Conservation (phyloP, 2,888 invertebrate species). For the Leptopilina syphax region DNA sequence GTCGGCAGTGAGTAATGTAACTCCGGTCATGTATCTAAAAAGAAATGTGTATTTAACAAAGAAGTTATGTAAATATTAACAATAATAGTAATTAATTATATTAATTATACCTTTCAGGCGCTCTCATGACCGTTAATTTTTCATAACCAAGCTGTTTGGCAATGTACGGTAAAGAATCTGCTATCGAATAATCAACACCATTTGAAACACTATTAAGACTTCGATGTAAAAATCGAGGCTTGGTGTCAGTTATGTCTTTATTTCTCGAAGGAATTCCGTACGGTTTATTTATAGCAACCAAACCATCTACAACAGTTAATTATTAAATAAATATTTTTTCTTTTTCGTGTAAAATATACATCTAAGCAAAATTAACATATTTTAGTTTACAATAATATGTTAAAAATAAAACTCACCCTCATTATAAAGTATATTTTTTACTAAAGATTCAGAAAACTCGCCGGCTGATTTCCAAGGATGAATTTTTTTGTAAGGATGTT, state of each 20-base stretch:
- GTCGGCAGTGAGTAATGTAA: slow-evolving; percentile 45
- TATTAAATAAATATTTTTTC: neutral
- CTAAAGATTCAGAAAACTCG: slow-evolving; percentile 46
- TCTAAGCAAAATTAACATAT: too few relatives aligned
- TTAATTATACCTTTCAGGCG: slow-evolving; percentile 52
- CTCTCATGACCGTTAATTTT: slow-evolving; percentile 45
- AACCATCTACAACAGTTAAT: slow-evolving; percentile 45
- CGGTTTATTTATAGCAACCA: slow-evolving; percentile 54
- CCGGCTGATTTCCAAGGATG: slow-evolving; percentile 51
- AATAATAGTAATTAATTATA: neutral
- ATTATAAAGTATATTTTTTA: slow-evolving; percentile 50
- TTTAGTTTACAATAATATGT: too few relatives aligned
- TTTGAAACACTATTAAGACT: slow-evolving; percentile 44
- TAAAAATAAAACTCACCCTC: slow-evolving; percentile 42
- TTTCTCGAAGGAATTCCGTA: slow-evolving; percentile 45
- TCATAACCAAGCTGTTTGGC: slow-evolving; percentile 44
- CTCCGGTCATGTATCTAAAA: slow-evolving; percentile 52
- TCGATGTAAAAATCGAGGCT: neutral
- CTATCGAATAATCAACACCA: slow-evolving; percentile 37
- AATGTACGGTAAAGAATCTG: slow-evolving; percentile 45
- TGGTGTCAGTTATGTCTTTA: neutral
- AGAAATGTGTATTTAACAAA: neutral
- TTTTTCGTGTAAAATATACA: neutral
- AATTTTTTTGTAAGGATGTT: slow-evolving; percentile 51
- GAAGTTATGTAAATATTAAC: neutral